Percentiles rank a stretch among this genome's conserved stretches.
Evolutionary conservation across 2,797 vertebrate genomes (phyloP).

Genomic region (Erethizon dorsatum): DNA sequence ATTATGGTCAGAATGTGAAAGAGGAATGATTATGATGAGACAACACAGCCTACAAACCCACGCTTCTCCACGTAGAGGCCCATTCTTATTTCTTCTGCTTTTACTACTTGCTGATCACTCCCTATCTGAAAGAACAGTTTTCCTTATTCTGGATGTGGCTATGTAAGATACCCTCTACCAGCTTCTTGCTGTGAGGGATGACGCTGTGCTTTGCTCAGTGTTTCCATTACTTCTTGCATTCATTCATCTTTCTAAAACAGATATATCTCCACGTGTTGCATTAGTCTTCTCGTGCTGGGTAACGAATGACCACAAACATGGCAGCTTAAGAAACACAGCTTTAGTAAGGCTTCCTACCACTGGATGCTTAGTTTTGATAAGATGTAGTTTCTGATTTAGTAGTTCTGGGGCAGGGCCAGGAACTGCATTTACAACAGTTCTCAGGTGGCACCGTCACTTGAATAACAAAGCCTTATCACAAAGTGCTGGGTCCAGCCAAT

Average conservation of each 20-base stretch:
- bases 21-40: not conserved
- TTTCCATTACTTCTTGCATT: not conserved
- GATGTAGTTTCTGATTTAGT: not conserved
- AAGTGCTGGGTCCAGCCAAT: not conserved
- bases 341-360: not conserved
- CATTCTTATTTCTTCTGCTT: not conserved
- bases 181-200: not conserved
- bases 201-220: not conserved
- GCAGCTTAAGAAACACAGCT: not conserved
- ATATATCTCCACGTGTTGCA: not conserved
- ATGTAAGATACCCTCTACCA: not conserved
- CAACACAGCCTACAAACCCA: not conserved
- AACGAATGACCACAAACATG: too few relatives aligned
- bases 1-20: not conserved
- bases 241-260: not conserved
- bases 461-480: not conserved
- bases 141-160: not conserved
- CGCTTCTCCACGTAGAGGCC: not conserved
- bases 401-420: not conserved
- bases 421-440: not conserved
- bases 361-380: not conserved
- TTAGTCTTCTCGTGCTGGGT: not conserved
- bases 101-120: not conserved
- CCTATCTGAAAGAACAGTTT: not conserved
- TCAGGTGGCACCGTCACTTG: not conserved